Evolutionary conservation across 2,888 invertebrate genomes (phyloP), one percentile per base, ranked within the genome.

Genomic region (Dione vanillae): DNA sequence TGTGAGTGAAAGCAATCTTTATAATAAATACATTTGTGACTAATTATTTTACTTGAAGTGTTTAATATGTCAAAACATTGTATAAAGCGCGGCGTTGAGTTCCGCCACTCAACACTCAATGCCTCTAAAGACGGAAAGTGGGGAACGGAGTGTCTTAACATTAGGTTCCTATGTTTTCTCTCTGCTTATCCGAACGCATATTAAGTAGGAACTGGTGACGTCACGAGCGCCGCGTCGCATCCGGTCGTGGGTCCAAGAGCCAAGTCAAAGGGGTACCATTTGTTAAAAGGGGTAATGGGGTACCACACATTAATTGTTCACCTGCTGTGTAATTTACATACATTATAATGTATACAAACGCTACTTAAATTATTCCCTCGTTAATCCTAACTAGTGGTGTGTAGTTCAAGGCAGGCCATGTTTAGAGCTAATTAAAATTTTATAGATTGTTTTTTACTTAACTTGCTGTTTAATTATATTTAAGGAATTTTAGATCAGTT

Each of bases 261-360:
- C 14, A 1, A 45, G 56, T 43, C 35, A 56, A 56, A 66, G 66
- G 54, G 66, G 52, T 52, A 52, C 51, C 37, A 37, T 52, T 52
- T 20, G 49, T n/a, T n/a, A n/a, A n/a, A n/a, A n/a, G n/a, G n/a
- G n/a, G n/a, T n/a, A n/a, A n/a, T n/a, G n/a, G n/a, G n/a, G n/a
- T n/a, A n/a, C n/a, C n/a, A 20, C n/a, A 45, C 45, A 27, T 47
- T 66, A 47, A 35, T 66, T 56, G 47, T 27, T 51, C 69, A 69
- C 69, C 69, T 69, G 69, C 64, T 45, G 69, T 6, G 40, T 65
- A 56, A 56, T 69, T 69, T 56, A 64, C 56, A 64, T 67, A 58
- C 19, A 54, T 67, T 68, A 52, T 14, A 51, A 61, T n/a, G n/a
- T n/a, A n/a, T 61, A 61, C n/a, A 20, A 11, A 58, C 12, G n/a